Evolutionary conservation across 2,113 vertebrate genomes (phyloP).

Genomic region (Phalacrocorax brasilianus): DNA sequence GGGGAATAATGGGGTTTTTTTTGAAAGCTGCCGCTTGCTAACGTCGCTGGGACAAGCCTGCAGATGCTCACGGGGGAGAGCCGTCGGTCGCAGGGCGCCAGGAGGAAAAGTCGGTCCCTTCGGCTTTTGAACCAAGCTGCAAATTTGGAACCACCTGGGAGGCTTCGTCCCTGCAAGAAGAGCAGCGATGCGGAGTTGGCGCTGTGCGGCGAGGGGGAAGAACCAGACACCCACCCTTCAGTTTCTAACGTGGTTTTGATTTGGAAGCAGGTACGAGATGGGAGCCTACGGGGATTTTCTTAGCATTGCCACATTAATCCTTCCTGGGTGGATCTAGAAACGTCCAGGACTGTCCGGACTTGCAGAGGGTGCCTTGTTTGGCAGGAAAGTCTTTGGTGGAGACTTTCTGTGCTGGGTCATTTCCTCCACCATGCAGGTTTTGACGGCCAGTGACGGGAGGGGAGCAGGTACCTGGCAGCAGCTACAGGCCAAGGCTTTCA

Average conservation of each 20-base stretch:
- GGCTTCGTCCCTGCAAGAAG: constrained; percentile 21
- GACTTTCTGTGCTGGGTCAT: not conserved
- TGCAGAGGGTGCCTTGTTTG: not conserved
- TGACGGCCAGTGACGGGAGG: not conserved
- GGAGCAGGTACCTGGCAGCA: not conserved
- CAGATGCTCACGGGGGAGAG: not conserved
- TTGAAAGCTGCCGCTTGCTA: constrained; percentile 19
- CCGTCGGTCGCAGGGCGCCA: rapidly evolving
- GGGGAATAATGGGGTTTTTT: not conserved
- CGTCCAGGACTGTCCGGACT: rapidly evolving
- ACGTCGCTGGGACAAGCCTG: not conserved
- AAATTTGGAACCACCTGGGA: not conserved
- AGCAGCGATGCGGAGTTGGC: not conserved
- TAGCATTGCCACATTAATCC: not conserved
- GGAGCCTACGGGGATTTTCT: not conserved
- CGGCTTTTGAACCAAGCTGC: not conserved
- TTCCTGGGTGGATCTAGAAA: not conserved
- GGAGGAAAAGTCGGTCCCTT: not conserved
- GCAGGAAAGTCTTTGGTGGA: not conserved
- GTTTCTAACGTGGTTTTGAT: not conserved
- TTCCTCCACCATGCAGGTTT: not conserved
- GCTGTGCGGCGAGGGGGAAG: rapidly evolving
- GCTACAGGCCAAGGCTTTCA: not conserved
- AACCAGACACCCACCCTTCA: not conserved
- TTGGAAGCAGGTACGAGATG: not conserved